These are phyloP conservation scores for Hesperophylax magnus DNA, from an alignment of 1,140 invertebrate genomes.

Conservation along the genomic window DNA sequence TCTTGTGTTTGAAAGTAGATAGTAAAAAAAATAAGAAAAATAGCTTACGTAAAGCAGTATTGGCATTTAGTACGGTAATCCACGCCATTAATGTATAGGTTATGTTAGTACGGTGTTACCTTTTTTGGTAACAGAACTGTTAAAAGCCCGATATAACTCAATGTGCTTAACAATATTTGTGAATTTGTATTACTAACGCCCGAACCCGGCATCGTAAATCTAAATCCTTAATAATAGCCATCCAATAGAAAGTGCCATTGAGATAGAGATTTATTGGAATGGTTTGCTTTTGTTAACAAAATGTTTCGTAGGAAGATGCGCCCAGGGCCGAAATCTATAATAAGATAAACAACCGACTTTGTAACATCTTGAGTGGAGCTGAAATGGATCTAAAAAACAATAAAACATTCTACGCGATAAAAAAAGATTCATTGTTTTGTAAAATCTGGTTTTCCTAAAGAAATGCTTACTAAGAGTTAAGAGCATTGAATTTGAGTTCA, in stretches of 20 bases:
- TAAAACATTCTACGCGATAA: constrained; percentile 17
- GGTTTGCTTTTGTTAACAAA: constrained; percentile 53
- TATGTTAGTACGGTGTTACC: neutral
- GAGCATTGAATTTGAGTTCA: no score
- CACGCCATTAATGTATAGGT: neutral
- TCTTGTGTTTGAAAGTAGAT: no score
- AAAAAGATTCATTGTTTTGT: constrained; percentile 2
- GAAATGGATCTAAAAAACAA: constrained; percentile 23
- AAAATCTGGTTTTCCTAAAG: neutral
- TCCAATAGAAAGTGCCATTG: constrained; percentile 57
- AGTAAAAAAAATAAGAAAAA: no score
- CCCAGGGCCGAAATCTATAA: constrained; percentile 13
- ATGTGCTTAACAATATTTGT: constrained; percentile 40
- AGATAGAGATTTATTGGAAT: constrained; percentile 57
- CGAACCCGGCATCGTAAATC: constrained; percentile 54
- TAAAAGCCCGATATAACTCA: constrained; percentile 50
- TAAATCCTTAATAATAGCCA: constrained; percentile 54
- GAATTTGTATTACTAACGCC: constrained; percentile 46
- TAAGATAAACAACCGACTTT: constrained; percentile 37
- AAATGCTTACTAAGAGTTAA: no score
- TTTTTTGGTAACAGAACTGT: constrained; percentile 39
- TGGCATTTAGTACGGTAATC: constrained; percentile 7
- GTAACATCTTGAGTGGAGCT: constrained; percentile 26
- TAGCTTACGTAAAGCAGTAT: neutral
- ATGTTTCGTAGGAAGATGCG: constrained; percentile 40